phyloP scores from a whole-genome alignment of 1,140 invertebrate species.

The Euwallacea similis region DNA sequence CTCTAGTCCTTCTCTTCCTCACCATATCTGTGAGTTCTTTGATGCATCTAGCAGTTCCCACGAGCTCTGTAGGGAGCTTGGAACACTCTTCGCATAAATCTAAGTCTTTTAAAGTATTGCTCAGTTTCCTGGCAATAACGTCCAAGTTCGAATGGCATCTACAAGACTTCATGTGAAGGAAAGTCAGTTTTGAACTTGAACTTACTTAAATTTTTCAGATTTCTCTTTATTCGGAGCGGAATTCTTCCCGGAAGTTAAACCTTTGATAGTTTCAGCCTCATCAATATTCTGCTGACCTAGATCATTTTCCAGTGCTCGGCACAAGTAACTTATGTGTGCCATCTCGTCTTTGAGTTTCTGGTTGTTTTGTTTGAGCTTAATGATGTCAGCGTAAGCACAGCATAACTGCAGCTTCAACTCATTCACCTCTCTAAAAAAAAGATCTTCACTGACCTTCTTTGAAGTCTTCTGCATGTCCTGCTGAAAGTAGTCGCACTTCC shows the following conservation, averaged over 20 bases:
- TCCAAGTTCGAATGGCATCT: slow-evolving; percentile 38
- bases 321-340: slow-evolving; percentile 36
- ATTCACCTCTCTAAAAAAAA: slow-evolving; percentile 34
- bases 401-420: slow-evolving; percentile 45
- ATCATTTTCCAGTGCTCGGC: slow-evolving; percentile 47
- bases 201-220: slow-evolving; percentile 1
- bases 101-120: slow-evolving; percentile 42
- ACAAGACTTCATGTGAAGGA: neutral
- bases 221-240: neutral
- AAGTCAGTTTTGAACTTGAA: neutral
- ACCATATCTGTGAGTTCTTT: slow-evolving; percentile 44
- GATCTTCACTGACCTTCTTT: slow-evolving; percentile 33
- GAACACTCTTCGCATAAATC: slow-evolving; percentile 41
- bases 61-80: slow-evolving; percentile 39
- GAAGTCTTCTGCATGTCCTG: slow-evolving; percentile 38
- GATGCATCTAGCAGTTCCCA: slow-evolving; percentile 39
- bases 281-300: slow-evolving; percentile 49
- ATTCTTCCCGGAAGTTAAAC: slow-evolving; percentile 33
- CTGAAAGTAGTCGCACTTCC: slow-evolving; percentile 40
- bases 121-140: slow-evolving; percentile 45
- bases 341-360: slow-evolving; percentile 43
- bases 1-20: slow-evolving; percentile 24
- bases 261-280: slow-evolving; percentile 47
- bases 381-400: slow-evolving; percentile 41
- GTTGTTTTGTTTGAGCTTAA: slow-evolving; percentile 43